Percentiles rank a stretch among this genome's conserved stretches.
phyloP scores from a whole-genome alignment of 1,140 invertebrate genomes.

The Oppia nitens region DNA sequence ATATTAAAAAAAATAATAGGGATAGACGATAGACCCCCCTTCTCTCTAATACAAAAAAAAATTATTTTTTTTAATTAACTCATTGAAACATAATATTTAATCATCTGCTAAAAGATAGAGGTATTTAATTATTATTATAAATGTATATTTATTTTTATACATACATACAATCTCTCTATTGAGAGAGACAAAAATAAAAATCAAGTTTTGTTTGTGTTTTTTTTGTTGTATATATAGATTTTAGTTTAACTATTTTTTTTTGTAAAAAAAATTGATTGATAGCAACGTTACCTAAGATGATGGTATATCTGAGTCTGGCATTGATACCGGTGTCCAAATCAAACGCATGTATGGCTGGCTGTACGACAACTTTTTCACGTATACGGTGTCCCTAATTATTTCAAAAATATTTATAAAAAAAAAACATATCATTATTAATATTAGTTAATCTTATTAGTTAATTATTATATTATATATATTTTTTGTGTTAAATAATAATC shows the following conservation, averaged over 20 bases:
- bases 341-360: slow-evolving; percentile 49
- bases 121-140: no score
- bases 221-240: no score
- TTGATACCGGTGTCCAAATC: slow-evolving; percentile 27
- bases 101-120: no score
- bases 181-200: not conserved
- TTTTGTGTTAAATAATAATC: not conserved
- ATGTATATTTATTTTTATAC: no score
- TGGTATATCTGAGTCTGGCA: slow-evolving; percentile 24
- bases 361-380: slow-evolving; percentile 45
- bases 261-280: no score
- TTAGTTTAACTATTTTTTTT: no score
- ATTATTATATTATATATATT: not conserved
- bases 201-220: no score
- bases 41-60: no score
- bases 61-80: no score
- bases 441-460: not conserved
- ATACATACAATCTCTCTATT: not conserved
- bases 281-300: slow-evolving; percentile 23
- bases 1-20: no score
- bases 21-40: no score
- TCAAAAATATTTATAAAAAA: not conserved
- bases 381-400: slow-evolving; percentile 40
- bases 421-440: not conserved
- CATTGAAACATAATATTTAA: no score